These are phyloP conservation scores for Dolichotis patagonum DNA, from an alignment of 2,113 vertebrate species.

Conservation along the genomic window DNA sequence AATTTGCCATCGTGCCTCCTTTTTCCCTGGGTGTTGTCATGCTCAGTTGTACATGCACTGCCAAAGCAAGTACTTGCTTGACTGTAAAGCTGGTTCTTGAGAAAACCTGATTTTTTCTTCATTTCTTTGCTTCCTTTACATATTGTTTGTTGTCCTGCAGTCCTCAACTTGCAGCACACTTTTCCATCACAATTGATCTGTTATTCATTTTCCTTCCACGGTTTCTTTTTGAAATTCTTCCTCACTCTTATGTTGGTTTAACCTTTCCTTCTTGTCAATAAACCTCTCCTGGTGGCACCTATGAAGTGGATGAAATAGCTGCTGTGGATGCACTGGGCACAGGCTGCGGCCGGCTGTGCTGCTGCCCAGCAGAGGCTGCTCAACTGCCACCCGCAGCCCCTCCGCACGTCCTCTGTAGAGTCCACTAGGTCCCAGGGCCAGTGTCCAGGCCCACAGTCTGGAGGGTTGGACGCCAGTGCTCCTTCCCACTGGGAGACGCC, in stretches of 20 bases:
- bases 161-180: neutral
- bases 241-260: neutral
- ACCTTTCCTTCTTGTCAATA: neutral
- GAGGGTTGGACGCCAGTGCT: conserved; percentile 48
- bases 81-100: conserved; percentile 92
- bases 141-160: neutral
- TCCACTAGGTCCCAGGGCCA: conserved; percentile 65
- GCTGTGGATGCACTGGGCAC: conserved; percentile 93
- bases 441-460: conserved; percentile 70
- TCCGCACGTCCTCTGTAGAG: conserved; percentile 91
- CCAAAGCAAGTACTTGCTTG: conserved; percentile 82
- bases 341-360: conserved; percentile 95
- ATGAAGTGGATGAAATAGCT: conserved; percentile 96
- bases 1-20: conserved; percentile 94
- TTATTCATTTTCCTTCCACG: neutral
- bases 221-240: neutral
- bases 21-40: conserved; percentile 94
- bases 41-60: conserved; percentile 88
- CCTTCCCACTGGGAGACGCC: conserved; percentile 89
- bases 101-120: conserved; percentile 88
- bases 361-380: conserved; percentile 96
- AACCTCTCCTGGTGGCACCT: conserved; percentile 93
- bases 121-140: neutral
- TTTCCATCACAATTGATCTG: neutral
- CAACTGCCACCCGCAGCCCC: conserved; percentile 95